Evolutionary conservation across 2,113 vertebrate species (phyloP), one percentile per base, ranked within the genome.

Genomic region (Pheucticus melanocephalus): DNA sequence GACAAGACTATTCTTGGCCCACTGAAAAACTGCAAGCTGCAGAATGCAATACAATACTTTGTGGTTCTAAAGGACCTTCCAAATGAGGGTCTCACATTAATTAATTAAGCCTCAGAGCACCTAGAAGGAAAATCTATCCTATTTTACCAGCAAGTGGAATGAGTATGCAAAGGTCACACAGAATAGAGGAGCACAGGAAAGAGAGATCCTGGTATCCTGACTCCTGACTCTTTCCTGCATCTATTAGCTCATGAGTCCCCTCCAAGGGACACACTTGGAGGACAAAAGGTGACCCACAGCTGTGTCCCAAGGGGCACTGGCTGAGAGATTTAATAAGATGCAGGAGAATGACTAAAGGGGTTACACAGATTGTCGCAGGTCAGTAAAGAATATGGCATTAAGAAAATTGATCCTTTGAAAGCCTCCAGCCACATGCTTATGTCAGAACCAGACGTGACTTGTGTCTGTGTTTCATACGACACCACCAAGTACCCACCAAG

Each of bases 41-140:
- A 91, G 63, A 0, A 1, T 92, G 95, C 90, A 97, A 96, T 53
- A 82, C 94, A 95, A 97, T 95, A 95, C 95, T 88, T 95, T n/a
- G 84, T 11, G 4, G 91, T 87, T 94, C 84, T 59, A 77, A 96
- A 95, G 51, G 90, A 97, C 93, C 94, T 97, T 97, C 93, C 8
- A 37, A 78, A 96, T 93, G 95, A 97, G 95, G 93, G 95, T 97
- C 96, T 95, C 90, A 1, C 94, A 95, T 97, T 91, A 97, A 97
- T 96, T 94, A 97, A 97, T 95, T 90, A 96, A 95, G 94, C 91
- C 75, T 88, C 63, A 39, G 91, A 91, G 85, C 70, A 80, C 90
- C 91, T 92, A 93, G 87, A 87, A 94, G 85, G 95, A 97, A 97
- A 97, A 96, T 90, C 93, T 97, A 97, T 97, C 96, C 95, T 88